These are phyloP conservation scores for Epirrhoe tristata DNA, from an alignment of 2,888 invertebrate genomes.

Conservation along the genomic window DNA sequence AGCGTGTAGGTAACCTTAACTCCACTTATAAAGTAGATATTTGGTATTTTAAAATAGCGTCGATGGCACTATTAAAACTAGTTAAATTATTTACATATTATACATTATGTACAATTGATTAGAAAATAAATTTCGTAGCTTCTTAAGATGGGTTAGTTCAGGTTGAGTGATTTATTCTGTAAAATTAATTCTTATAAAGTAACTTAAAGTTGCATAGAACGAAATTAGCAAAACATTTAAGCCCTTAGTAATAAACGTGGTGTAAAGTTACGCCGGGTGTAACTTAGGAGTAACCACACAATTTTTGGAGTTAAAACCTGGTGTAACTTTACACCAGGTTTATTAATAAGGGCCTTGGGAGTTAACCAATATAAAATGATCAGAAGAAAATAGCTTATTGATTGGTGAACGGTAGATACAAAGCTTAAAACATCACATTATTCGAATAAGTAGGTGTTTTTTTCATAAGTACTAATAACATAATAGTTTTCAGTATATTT, in stretches of 20 bases:
- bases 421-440: no score
- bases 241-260: no score
- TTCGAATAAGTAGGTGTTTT: no score
- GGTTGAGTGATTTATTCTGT: neutral
- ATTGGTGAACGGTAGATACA: no score
- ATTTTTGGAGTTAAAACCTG: no score
- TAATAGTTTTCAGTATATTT: no score
- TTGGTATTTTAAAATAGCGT: slow-evolving; percentile 53
- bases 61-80: slow-evolving; percentile 56
- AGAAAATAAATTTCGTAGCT: neutral
- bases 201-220: neutral
- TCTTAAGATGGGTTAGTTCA: neutral
- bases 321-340: no score
- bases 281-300: no score
- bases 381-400: neutral
- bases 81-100: slow-evolving; percentile 43
- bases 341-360: no score
- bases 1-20: slow-evolving; percentile 47
- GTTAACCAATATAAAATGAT: neutral
- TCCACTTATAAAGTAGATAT: slow-evolving; percentile 49
- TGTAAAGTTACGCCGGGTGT: no score
- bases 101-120: slow-evolving; percentile 1
- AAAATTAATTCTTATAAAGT: neutral
- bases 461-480: no score
- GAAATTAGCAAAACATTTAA: neutral